phyloP scores from a whole-genome alignment of 2,797 vertebrate species.

The Apodemus agrarius region DNA sequence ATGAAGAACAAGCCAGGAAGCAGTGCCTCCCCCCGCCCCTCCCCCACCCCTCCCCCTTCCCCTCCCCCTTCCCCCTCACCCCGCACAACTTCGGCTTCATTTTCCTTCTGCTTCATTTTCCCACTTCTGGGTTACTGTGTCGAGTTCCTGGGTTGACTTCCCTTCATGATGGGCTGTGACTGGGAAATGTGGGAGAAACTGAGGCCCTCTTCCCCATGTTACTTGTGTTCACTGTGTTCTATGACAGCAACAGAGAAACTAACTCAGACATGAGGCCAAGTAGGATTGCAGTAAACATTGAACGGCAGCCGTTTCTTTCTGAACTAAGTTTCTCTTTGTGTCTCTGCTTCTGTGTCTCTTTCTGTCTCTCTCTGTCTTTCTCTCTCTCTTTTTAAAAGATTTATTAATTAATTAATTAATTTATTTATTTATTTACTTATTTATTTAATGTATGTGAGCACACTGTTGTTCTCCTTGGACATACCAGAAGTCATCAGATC shows the following conservation, averaged over 20 bases:
- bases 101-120: too few species aligned
- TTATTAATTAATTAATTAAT: too few species aligned
- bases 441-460: too few species aligned
- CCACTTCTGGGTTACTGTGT: not conserved
- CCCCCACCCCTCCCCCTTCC: too few species aligned
- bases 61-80: too few species aligned
- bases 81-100: too few species aligned
- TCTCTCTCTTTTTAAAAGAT: too few species aligned
- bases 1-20: not conserved
- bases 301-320: not conserved
- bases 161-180: not conserved
- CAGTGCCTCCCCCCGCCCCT: too few species aligned
- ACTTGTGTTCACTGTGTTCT: not conserved
- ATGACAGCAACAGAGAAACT: not conserved
- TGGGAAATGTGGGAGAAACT: not conserved
- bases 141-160: not conserved
- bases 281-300: not conserved
- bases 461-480: too few species aligned
- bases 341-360: not conserved
- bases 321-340: too few species aligned
- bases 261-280: not conserved
- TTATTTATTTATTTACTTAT: too few species aligned
- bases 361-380: not conserved
- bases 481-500: too few species aligned
- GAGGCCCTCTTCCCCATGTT: not conserved